Evolutionary conservation across 2,888 invertebrate genomes (phyloP).

Genomic region (Papilio protenor): DNA sequence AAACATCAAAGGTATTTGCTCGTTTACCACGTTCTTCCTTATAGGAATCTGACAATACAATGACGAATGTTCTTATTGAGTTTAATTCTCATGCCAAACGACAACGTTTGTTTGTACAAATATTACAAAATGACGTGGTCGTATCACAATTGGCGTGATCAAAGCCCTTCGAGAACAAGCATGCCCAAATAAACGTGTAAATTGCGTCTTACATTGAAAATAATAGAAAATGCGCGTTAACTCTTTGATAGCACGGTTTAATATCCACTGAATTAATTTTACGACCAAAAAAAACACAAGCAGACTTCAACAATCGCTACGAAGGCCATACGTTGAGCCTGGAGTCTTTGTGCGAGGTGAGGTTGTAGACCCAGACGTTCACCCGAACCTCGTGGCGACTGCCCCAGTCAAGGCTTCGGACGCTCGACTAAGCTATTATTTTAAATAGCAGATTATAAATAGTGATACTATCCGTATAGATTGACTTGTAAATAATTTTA

Average conservation of each 20-base stretch:
- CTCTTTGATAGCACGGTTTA: slow-evolving; percentile 15
- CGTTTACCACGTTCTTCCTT: not conserved
- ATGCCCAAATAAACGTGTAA: slow-evolving; percentile 25
- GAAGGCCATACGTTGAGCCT: slow-evolving; percentile 52
- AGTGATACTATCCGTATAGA: slow-evolving; percentile 28
- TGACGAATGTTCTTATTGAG: not conserved
- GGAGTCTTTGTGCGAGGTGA: slow-evolving; percentile 57
- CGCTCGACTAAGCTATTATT: slow-evolving; percentile 18
- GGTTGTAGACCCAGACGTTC: slow-evolving; percentile 66
- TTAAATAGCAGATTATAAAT: slow-evolving; percentile 1
- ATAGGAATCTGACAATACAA: not conserved
- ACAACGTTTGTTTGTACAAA: not conserved
- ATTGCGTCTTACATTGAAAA: slow-evolving; percentile 8
- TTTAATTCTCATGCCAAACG: not conserved
- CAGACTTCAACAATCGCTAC: slow-evolving; percentile 54
- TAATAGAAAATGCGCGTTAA: slow-evolving; percentile 28
- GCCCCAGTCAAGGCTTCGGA: slow-evolving; percentile 22
- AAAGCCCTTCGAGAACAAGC: slow-evolving; percentile 27
- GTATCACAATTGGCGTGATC: slow-evolving; percentile 14
- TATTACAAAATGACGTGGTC: not conserved
- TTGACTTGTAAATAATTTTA: not conserved
- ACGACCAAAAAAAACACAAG: slow-evolving; percentile 44
- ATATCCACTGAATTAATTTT: slow-evolving; percentile 19
- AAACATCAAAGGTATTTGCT: not conserved
- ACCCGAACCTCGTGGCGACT: slow-evolving; percentile 50